Conservation (phyloP, 2,888 invertebrate genomes). For the Apocheima hispidaria region DNA sequence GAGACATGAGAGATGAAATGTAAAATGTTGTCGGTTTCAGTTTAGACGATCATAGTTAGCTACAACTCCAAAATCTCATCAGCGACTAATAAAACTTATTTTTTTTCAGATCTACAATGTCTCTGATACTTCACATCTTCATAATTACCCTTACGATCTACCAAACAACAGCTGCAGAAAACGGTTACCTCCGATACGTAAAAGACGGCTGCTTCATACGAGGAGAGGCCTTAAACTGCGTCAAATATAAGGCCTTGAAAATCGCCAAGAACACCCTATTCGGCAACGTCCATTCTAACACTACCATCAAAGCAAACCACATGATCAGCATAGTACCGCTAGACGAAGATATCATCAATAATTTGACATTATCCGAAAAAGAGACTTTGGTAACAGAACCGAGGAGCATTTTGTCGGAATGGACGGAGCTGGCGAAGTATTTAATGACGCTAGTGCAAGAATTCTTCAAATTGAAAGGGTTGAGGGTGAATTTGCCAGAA, state of each 20-base stretch:
- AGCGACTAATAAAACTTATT: background rate
- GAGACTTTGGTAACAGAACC: constrained; percentile 57
- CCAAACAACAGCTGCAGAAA: constrained; percentile 56
- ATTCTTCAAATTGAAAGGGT: constrained; percentile 76
- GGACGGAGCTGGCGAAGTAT: constrained; percentile 78
- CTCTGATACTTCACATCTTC: constrained; percentile 39
- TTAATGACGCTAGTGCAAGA: constrained; percentile 73
- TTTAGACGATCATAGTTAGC: too few species aligned
- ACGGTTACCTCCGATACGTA: constrained; percentile 74
- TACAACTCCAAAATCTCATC: too few species aligned
- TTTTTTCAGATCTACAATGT: constrained; percentile 48
- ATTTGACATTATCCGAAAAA: constrained; percentile 58
- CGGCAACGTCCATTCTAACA: constrained; percentile 66
- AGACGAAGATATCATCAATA: constrained; percentile 67
- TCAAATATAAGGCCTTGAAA: constrained; percentile 79
- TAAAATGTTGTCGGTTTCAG: background rate
- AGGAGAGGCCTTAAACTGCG: constrained; percentile 76
- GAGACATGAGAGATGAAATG: too few species aligned
- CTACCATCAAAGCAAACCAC: constrained; percentile 71
- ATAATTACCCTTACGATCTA: constrained; percentile 51
- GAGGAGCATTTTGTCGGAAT: constrained; percentile 74
- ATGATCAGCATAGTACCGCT: constrained; percentile 75
- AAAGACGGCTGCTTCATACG: constrained; percentile 76
- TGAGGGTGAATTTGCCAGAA: constrained; percentile 76
- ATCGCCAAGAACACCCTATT: constrained; percentile 75